Conservation (phyloP, 2,888 invertebrate species). For the Catocala fraxini region DNA sequence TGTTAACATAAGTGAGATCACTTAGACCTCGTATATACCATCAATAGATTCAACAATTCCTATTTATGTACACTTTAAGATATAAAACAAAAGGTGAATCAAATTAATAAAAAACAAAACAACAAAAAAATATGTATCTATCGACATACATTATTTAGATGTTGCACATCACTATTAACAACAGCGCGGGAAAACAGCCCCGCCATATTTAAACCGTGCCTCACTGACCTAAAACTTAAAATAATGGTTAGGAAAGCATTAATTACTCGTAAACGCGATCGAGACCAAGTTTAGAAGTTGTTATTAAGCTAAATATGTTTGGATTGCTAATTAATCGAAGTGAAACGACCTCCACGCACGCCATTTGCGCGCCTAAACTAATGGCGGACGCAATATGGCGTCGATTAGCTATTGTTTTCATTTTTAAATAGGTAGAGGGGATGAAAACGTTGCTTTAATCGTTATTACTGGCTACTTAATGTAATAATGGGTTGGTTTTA, state of each 20-base stretch:
- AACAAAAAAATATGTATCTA: background rate
- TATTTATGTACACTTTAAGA: too few species aligned
- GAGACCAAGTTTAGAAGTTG: constrained; percentile 68
- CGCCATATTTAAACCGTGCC: constrained; percentile 40
- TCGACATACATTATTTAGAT: background rate
- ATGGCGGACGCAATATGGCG: constrained; percentile 48
- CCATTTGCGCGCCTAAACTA: constrained; percentile 56
- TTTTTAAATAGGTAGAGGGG: constrained; percentile 37
- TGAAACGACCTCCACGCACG: constrained; percentile 72
- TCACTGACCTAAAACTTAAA: constrained; percentile 40
- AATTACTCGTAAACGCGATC: constrained; percentile 72
- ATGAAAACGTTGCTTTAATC: constrained; percentile 32
- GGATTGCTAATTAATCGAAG: constrained; percentile 78
- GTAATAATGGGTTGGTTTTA: constrained; percentile 21
- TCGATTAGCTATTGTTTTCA: constrained; percentile 50
- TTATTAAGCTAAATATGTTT: constrained; percentile 84
- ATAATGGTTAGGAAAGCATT: constrained; percentile 62
- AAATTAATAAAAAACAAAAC: background rate
- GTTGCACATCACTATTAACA: constrained; percentile 14
- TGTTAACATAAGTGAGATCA: too few species aligned
- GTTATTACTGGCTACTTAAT: constrained; percentile 35
- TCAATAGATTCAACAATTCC: too few species aligned
- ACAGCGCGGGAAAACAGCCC: constrained; percentile 25
- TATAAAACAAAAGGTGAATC: too few species aligned
- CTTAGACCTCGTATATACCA: too few species aligned